phyloP scores from a whole-genome alignment of 2,888 invertebrate genomes.

The Agonopterix subpropinquella region DNA sequence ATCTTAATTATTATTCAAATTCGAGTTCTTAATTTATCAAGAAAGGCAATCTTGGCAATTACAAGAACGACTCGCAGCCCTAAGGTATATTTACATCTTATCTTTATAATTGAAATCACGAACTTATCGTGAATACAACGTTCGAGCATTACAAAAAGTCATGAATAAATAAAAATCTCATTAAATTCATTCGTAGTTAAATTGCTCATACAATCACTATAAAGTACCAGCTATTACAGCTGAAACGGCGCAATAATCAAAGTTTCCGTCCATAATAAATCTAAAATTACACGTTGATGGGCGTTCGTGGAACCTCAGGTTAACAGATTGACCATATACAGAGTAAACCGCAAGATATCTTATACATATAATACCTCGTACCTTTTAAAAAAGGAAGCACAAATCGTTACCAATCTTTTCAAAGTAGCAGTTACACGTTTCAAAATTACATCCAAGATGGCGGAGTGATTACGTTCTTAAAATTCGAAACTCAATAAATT shows the following conservation, averaged over 20 bases:
- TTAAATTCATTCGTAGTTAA: conserved; percentile 32
- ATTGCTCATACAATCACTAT: conserved; percentile 26
- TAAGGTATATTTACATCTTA: conserved; percentile 38
- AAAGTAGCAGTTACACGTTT: conserved; percentile 52
- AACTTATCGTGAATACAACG: conserved; percentile 36
- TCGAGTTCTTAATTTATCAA: conserved; percentile 17
- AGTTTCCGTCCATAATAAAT: conserved; percentile 42
- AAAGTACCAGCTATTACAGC: conserved; percentile 24
- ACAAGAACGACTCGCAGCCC: conserved; percentile 24
- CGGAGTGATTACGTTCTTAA: conserved; percentile 52
- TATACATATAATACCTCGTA: conserved; percentile 8
- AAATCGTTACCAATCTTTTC: conserved; percentile 35
- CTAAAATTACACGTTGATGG: conserved; percentile 39
- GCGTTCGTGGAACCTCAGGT: conserved; percentile 26
- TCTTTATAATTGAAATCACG: conserved; percentile 63
- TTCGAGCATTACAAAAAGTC: conserved; percentile 26
- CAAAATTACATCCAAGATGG: conserved; percentile 61
- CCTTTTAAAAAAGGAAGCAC: conserved; percentile 36
- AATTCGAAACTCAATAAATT: conserved; percentile 66
- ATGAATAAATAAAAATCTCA: conserved; percentile 63
- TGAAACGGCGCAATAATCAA: conserved; percentile 35
- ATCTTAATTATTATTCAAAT: conserved; percentile 9
- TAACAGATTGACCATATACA: conserved; percentile 25
- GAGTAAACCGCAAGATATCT: conserved; percentile 9
- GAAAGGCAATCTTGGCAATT: conserved; percentile 27